Evolutionary conservation across 2,113 vertebrate species (phyloP), one percentile per base, ranked within the genome.

Genomic region (Lophotis ruficrista): DNA sequence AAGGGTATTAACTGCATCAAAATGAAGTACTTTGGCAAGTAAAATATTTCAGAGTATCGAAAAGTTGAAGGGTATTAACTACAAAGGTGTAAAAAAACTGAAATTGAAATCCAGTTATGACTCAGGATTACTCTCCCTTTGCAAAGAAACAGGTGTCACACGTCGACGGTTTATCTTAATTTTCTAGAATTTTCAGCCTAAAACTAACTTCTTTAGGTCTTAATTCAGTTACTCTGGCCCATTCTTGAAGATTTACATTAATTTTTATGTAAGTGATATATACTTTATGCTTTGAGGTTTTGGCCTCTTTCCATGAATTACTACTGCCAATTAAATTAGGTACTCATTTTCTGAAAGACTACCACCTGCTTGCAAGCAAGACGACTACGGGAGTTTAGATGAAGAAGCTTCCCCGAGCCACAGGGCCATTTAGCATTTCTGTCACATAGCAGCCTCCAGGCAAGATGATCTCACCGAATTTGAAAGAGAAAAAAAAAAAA

Each of bases 371-470:
- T 62, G 70, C 75, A 56, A 88, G 68, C 27, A n/a, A 69, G 79
- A 41, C 31, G 45, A 56, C 70, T 57, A 37, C 1, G 4, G 91
- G 93, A 35, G 66, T 56, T 76, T 28, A 72, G 76, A 51, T 13
- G 75, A 88, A 38, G 60, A 50, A 77, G 45, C 57, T 61, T 76
- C 41, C 33, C 48, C 3, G 6, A 60, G 20, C 12, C 6, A 54
- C 18, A 47, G 33, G 60, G 27, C 47, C 85, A 9, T 16, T 90
- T 48, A 80, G 27, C 43, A 90, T 83, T 94, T 90, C 87, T 89
- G 62, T 94, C 93, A 90, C 92, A 85, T 1, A 7, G 69, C 87
- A 83, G 71, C 70, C 78, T 93, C 76, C 85, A 37, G 60, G 68
- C 28, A 28, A n/a, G 56, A 69, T 73, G 82, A 93, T 80, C 80